Base-by-base conservation (phyloP, 2,888 invertebrate species). In the Nomada hirtipes region DNA sequence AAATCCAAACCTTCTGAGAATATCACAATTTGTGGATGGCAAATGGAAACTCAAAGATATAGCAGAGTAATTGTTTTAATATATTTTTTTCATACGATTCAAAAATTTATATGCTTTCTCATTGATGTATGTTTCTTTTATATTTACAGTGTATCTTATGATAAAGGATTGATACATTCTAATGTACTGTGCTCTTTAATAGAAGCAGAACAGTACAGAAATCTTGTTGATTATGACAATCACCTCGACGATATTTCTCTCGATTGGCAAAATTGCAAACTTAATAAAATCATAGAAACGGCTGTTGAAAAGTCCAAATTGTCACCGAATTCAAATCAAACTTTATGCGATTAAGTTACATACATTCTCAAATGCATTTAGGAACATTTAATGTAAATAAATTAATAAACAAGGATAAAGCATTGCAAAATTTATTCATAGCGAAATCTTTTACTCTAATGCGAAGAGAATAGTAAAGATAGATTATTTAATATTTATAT, bases 181-280 rank as follows among this genome's bases (percentile, higher is more conserved):
- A 95, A 96, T 80, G 95, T 96, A 0, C 96, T 97, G 4, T 96
- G 97, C 0, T 94, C 96, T 47, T 94, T 98, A 64, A 94, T 99
- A 57, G 96, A 97, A 90, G 94, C 95, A 47, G 96, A 96, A 64
- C 96, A 96, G 0, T 97, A 97, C 93, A 96, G 96, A 79, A 96
- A 97, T 88, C 94, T 99, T n/a, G 95, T 97, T 15, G 99, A 99
- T 94, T 99, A 99, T 93, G 99, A 99, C 94, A 99, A 98, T 94
- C 99, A 99, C 94, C 95, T 99, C 84, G 99, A 99, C 94, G 97
- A 99, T 93, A 95, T 98, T 53, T 95, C 96, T 26, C 95, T 96
- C 82, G 98, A 99, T 93, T 99, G 99, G 98, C 96, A 96, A 89
- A 99, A 99, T 94, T 92, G 94, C 7, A 94, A 95, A 76, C 94